These are phyloP conservation scores for Phaethornis superciliosus DNA, from an alignment of 2,113 vertebrate genomes.

Conservation along the genomic window DNA sequence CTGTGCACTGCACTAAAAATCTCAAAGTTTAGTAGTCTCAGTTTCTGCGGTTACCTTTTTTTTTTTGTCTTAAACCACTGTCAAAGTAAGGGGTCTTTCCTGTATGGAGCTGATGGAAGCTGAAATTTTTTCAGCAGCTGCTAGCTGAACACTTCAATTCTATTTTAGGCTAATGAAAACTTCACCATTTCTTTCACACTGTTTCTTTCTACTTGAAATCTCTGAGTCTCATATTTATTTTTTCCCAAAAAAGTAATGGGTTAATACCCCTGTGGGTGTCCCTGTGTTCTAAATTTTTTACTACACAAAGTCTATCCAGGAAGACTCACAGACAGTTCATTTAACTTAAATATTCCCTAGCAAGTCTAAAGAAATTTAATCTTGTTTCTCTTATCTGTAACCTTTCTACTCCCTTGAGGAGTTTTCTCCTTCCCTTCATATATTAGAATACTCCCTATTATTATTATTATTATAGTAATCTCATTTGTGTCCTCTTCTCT, in stretches of 20 bases:
- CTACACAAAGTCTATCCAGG: not conserved
- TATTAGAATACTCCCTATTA: slow-evolving; percentile 34
- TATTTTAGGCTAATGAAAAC: not conserved
- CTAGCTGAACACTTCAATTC: not conserved
- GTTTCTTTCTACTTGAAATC: not conserved
- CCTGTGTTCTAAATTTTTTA: not conserved
- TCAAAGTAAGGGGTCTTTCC: not conserved
- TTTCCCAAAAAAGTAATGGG: fast-evolving
- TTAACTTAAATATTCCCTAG: slow-evolving; percentile 29
- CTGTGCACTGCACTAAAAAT: not conserved
- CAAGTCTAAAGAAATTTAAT: slow-evolving; percentile 62
- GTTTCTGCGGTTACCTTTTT: not conserved
- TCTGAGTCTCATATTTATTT: not conserved
- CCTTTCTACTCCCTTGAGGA: slow-evolving; percentile 30
- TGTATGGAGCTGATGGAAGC: not conserved
- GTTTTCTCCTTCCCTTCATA: slow-evolving; percentile 5
- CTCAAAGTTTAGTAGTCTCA: not conserved
- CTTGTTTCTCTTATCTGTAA: slow-evolving; percentile 57
- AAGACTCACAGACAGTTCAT: not conserved
- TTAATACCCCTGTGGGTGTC: not conserved
- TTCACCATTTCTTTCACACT: not conserved
- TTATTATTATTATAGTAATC: slow-evolving; percentile 21
- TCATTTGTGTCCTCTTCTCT: slow-evolving; percentile 23
- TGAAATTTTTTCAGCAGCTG: not conserved
- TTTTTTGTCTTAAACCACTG: not conserved